phyloP scores from a whole-genome alignment of 2,113 vertebrate species.

The Tragelaphus scriptus region DNA sequence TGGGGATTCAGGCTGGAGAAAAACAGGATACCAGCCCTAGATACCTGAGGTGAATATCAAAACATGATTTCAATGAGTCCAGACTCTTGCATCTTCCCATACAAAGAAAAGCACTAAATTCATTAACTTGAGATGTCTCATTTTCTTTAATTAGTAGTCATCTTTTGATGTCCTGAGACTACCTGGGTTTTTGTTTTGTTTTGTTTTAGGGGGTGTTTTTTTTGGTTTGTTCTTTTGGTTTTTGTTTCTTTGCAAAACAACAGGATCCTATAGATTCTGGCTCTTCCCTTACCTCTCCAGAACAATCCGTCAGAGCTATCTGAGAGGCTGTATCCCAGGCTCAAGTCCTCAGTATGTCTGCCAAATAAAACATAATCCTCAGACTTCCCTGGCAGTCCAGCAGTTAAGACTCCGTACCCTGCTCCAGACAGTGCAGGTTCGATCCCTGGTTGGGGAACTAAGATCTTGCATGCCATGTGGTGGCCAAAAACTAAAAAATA shows the following conservation, averaged over 20 bases:
- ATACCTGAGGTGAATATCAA: background rate
- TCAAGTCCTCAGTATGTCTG: background rate
- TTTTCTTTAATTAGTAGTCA: background rate
- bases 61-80: background rate
- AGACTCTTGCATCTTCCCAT: background rate
- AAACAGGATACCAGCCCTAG: background rate
- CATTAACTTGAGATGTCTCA: background rate
- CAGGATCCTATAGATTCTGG: background rate
- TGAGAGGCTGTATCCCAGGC: background rate
- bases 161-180: background rate
- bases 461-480: background rate
- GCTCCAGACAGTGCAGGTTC: background rate
- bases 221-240: background rate
- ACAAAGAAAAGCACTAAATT: background rate
- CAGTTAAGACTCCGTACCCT: background rate
- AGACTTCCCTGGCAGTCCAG: background rate
- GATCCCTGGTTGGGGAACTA: background rate
- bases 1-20: background rate
- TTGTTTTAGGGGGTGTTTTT: background rate
- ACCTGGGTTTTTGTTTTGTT: background rate
- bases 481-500: background rate
- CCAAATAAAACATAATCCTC: background rate
- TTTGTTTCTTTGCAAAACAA: background rate
- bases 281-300: background rate
- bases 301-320: background rate